Base-by-base conservation (phyloP, 2,113 vertebrate genomes). In the human region DNA sequence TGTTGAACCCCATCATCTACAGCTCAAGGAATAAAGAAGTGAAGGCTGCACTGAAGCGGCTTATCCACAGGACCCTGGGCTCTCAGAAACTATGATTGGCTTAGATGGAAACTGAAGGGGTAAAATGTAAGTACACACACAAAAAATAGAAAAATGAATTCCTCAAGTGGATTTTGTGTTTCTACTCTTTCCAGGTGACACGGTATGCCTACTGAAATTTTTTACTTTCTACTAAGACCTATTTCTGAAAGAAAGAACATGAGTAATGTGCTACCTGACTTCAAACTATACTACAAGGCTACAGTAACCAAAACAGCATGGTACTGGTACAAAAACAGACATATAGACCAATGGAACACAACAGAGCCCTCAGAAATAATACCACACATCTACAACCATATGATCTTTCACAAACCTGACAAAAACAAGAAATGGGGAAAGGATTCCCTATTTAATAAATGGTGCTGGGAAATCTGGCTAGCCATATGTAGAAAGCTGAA, bases 1-100 rank as follows among this genome's bases (percentile, higher is more conserved):
- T 98, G 97, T 78, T 98, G 90, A 98, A 98, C 57, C 97, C 98
- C 30, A 97, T 98, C 61, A 98, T 98, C 76, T 98, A 98, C 50
- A 98, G 98, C 79, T 78, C 98, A 73, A 97, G 98, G 59, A 98
- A 98, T 35, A 96, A 81, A n/a, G 97, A 98, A 45, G 96, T 98
- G 8, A 98, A 98, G 93, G 79, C 94, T 83, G 97, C 98, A 17
- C 52, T 98, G 78, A 97, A 35, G 38, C 32, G 93, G 22, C 22
- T 95, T n/a, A 18, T 95, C 35, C 78, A 0, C 23, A 95, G 89
- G 72, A 59, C 43, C 32, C 23, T 88, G 17, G 45, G 59, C 16
- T 76, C 68, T 75, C 84, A 78, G 84, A 97, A 96, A 79, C 88
- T 79, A 8, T 95, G 52, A 96, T 6, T 23, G 23, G 81, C 14